phyloP scores from a whole-genome alignment of 2,113 vertebrate species.

The Albula glossodonta region DNA sequence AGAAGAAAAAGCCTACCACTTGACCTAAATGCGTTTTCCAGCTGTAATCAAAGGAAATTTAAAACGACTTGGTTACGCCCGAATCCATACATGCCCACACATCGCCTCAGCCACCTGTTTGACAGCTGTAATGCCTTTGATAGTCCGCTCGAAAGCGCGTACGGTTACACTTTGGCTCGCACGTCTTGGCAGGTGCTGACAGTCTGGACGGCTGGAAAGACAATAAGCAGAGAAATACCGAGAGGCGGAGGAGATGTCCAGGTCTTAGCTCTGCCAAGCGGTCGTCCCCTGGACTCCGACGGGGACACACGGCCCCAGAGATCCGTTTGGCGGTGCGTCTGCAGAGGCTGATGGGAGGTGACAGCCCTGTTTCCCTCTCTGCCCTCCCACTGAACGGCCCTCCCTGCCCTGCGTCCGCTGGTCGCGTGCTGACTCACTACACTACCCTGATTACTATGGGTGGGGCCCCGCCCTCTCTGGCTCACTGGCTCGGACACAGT shows the following conservation, averaged over 20 bases:
- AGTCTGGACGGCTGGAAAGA: not conserved
- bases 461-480: constrained; percentile 33
- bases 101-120: constrained; percentile 8
- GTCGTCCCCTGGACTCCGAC: not conserved
- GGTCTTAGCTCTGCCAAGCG: not conserved
- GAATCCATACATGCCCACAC: not conserved
- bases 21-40: too few relatives aligned
- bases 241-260: not conserved
- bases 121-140: not conserved
- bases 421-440: constrained; percentile 62
- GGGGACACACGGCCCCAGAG: not conserved
- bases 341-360: not conserved
- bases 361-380: not conserved
- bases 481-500: constrained; percentile 24
- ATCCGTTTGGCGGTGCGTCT: not conserved
- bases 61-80: not conserved
- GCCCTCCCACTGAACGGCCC: not conserved
- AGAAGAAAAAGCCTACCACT: not conserved
- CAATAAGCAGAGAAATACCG: not conserved
- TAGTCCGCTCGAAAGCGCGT: not conserved
- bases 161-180: not conserved
- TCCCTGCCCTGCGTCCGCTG: constrained; percentile 18
- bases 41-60: not conserved
- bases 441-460: constrained; percentile 59
- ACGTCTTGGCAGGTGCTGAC: not conserved